These are phyloP conservation scores for Tetragnatha versicolor DNA, from an alignment of 1,140 invertebrate species.

Conservation along the genomic window DNA sequence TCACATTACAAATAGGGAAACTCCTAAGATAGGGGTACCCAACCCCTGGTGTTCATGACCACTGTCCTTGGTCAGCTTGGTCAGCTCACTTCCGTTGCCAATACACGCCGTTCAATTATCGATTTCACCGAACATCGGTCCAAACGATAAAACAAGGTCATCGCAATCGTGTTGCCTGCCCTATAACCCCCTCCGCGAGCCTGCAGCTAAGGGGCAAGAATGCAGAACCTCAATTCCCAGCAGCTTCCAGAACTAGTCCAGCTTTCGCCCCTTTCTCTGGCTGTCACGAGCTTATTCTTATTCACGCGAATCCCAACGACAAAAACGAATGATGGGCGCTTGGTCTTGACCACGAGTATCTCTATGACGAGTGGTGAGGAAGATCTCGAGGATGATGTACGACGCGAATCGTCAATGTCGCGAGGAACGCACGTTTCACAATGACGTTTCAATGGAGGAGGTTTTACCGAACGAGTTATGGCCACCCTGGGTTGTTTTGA, in stretches of 20 bases:
- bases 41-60: conserved; percentile 24
- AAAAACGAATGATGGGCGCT: too few relatives aligned
- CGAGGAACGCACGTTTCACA: too few relatives aligned
- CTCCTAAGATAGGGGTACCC: too few relatives aligned
- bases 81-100: background rate
- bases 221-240: conserved; percentile 45
- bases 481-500: too few relatives aligned
- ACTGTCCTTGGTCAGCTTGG: conserved; percentile 10
- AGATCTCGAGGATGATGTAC: too few relatives aligned
- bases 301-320: too few relatives aligned
- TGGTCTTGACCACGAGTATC: conserved; percentile 45
- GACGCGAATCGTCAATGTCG: too few relatives aligned
- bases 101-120: background rate
- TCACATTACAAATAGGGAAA: too few relatives aligned
- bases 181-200: conserved; percentile 39
- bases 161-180: conserved; percentile 25
- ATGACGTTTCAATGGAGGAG: too few relatives aligned
- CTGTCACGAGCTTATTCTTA: conserved; percentile 41
- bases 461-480: too few relatives aligned
- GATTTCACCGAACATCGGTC: background rate
- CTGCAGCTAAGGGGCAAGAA: conserved; percentile 39
- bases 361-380: too few relatives aligned
- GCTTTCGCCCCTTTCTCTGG: background rate
- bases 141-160: conserved; percentile 39
- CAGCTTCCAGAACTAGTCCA: conserved; percentile 37